Conservation (phyloP, 2,888 invertebrate species). For the Drosophila anomelani region DNA sequence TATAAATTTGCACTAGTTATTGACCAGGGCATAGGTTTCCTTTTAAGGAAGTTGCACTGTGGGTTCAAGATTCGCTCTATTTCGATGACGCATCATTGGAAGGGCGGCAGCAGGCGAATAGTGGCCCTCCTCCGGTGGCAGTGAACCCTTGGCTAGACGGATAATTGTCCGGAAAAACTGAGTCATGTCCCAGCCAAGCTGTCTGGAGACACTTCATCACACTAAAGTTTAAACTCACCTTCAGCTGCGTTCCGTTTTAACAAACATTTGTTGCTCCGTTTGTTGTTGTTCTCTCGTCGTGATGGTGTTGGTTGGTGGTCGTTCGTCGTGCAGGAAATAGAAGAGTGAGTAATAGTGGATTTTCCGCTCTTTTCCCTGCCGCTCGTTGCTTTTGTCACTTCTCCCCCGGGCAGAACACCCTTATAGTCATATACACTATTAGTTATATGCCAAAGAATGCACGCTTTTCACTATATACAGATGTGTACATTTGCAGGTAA, state of each 20-base stretch:
- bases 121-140: conserved; percentile 58
- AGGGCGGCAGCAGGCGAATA: conserved; percentile 14
- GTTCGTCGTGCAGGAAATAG: conserved; percentile 54
- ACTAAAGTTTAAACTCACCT: conserved; percentile 51
- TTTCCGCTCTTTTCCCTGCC: neutral
- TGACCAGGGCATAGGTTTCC: neutral
- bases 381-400: conserved; percentile 10
- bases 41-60: conserved; percentile 2
- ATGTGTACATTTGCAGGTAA: conserved; percentile 7
- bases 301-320: conserved; percentile 9
- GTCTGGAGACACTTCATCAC: neutral
- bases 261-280: conserved; percentile 74
- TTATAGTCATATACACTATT: conserved; percentile 28
- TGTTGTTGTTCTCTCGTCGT: conserved; percentile 27
- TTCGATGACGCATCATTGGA: conserved; percentile 41
- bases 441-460: neutral
- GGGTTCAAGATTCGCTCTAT: conserved; percentile 9
- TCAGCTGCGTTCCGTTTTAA: conserved; percentile 52
- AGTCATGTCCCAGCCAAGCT: conserved; percentile 36
- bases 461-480: conserved; percentile 15
- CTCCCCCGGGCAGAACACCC: neutral
- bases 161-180: conserved; percentile 23
- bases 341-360: conserved; percentile 67
- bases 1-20: neutral
- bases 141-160: conserved; percentile 65